phyloP scores from a whole-genome alignment of 2,888 invertebrate genomes.

The Xestia rhomboidea region DNA sequence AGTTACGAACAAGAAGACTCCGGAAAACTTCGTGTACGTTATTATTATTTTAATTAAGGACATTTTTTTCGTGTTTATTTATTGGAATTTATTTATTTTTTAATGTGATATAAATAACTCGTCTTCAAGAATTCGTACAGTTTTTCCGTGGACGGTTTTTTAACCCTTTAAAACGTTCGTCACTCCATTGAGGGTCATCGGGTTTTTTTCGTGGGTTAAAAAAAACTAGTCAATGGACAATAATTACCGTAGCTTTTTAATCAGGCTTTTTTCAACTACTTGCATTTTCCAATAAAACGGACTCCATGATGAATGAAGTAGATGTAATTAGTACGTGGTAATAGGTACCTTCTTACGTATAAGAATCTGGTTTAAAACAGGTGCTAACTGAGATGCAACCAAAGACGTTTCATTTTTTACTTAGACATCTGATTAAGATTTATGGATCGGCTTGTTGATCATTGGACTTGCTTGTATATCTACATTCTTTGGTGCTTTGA shows the following conservation, averaged over 20 bases:
- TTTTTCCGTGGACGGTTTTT: neutral
- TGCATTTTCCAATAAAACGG: neutral
- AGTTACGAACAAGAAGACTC: slow-evolving; percentile 36
- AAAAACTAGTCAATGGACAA: neutral
- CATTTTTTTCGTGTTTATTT: neutral
- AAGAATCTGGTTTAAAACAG: slow-evolving; percentile 1
- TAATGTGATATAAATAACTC: neutral
- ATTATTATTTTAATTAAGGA: slow-evolving; percentile 22
- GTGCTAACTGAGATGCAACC: neutral
- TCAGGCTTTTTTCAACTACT: neutral
- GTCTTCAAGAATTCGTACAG: neutral
- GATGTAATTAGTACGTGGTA: neutral
- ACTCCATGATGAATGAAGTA: neutral
- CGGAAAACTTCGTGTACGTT: slow-evolving; percentile 15
- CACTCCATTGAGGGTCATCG: neutral
- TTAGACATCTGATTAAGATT: neutral
- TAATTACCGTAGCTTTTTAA: neutral
- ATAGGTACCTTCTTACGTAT: neutral
- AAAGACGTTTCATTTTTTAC: slow-evolving; percentile 2
- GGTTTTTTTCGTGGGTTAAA: neutral
- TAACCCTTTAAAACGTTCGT: neutral
- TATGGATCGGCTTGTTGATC: neutral
- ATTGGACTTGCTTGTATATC: neutral
- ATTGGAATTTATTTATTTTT: neutral
- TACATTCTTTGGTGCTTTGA: neutral